A percentile compares a stretch with the other conserved stretches of the same genome.
phyloP scores from a whole-genome alignment of 2,888 invertebrate species.

The Anthrax anthrax region DNA sequence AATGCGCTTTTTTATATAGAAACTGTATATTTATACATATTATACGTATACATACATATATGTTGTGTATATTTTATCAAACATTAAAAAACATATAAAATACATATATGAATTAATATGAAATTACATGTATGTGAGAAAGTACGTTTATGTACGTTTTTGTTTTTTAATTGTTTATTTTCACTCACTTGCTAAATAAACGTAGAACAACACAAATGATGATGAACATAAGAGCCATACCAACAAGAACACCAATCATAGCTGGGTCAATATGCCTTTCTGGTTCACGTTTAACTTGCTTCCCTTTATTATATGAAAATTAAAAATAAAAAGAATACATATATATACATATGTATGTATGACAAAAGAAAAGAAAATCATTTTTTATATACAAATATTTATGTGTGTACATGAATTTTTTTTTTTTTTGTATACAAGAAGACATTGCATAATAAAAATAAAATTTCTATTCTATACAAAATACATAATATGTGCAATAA shows the following conservation, averaged over 20 bases:
- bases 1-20: too few relatives aligned
- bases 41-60: too few relatives aligned
- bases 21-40: too few relatives aligned
- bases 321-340: neutral
- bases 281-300: constrained; percentile 46
- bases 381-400: neutral
- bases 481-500: too few relatives aligned
- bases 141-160: too few relatives aligned
- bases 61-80: too few relatives aligned
- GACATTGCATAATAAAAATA: too few relatives aligned
- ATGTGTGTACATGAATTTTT: neutral
- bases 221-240: constrained; percentile 85
- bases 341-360: neutral
- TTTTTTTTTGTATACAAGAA: neutral
- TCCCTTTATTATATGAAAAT: constrained; percentile 16
- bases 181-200: constrained; percentile 78
- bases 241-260: constrained; percentile 80
- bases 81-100: too few relatives aligned
- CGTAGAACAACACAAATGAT: constrained; percentile 85
- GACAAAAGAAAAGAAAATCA: neutral
- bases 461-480: too few relatives aligned
- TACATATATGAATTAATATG: too few relatives aligned
- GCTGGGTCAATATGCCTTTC: constrained; percentile 68
- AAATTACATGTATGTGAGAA: too few relatives aligned
- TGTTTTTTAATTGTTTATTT: too few relatives aligned